A percentile compares a stretch with the other conserved stretches of the same genome.
Conservation (phyloP, 2,113 vertebrate genomes). For the Pipa parva region DNA sequence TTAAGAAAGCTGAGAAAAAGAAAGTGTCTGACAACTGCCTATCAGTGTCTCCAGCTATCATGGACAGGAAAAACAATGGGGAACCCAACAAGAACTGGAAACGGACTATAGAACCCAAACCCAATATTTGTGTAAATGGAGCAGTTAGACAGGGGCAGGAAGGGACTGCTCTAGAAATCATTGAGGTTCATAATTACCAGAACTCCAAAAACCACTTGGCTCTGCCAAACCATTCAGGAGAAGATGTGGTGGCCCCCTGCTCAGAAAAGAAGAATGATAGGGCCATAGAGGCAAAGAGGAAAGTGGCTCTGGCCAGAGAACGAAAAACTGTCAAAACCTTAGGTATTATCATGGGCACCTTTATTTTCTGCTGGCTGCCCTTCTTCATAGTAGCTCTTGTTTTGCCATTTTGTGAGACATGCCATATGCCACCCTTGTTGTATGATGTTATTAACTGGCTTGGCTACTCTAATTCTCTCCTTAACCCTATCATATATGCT, state of each 20-base stretch:
- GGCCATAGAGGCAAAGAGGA: conserved; percentile 78
- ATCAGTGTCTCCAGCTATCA: conserved; percentile 62
- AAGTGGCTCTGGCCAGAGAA: conserved; percentile 86
- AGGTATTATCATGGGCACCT: conserved; percentile 97
- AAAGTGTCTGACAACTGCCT: conserved; percentile 64
- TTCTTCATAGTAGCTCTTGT: conserved; percentile 96
- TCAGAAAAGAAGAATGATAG: conserved; percentile 74
- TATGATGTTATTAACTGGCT: conserved; percentile 93
- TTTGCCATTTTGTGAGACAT: conserved; percentile 86
- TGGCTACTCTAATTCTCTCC: conserved; percentile 94
- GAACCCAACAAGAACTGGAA: conserved; percentile 67
- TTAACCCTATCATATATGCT: conserved; percentile 95
- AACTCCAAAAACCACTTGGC: conserved; percentile 78
- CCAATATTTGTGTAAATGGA: conserved; percentile 72
- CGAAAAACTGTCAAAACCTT: conserved; percentile 93
- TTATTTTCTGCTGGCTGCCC: conserved; percentile 96
- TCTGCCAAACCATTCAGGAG: conserved; percentile 66
- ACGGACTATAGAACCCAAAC: conserved; percentile 61
- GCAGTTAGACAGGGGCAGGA: conserved; percentile 70
- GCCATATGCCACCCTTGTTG: conserved; percentile 84
- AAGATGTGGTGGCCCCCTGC: conserved; percentile 53
- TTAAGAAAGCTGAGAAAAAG: conserved; percentile 78
- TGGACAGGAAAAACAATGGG: conserved; percentile 69
- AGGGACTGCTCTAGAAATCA: conserved; percentile 77
- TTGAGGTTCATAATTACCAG: conserved; percentile 71